phyloP scores from a whole-genome alignment of 1,140 invertebrate genomes.

The Drosophila asahinai region DNA sequence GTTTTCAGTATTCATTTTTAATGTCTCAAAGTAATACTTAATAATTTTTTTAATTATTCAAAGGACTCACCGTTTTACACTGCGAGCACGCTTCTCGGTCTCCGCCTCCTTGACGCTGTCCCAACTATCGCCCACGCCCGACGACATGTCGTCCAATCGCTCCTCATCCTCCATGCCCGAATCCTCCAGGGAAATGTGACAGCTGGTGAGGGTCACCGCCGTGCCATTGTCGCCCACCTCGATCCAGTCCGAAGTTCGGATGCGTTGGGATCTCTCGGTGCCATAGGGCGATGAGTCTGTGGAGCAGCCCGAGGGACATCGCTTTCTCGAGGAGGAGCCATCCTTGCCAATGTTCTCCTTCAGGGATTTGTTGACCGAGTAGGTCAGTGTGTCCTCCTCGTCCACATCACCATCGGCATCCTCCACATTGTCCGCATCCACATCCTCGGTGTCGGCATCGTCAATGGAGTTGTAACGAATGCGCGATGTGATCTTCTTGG shows the following conservation, averaged over 20 bases:
- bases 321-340: conserved; percentile 62
- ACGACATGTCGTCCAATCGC: conserved; percentile 83
- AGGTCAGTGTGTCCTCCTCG: conserved; percentile 70
- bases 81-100: conserved; percentile 76
- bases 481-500: conserved; percentile 56
- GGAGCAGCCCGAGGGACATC: conserved; percentile 82
- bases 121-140: conserved; percentile 85
- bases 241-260: conserved; percentile 84
- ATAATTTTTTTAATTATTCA: background rate
- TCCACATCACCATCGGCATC: conserved; percentile 75
- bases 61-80: conserved; percentile 76
- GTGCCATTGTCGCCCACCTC: conserved; percentile 85
- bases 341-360: conserved; percentile 56
- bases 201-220: conserved; percentile 79
- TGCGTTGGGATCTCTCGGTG: conserved; percentile 82
- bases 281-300: conserved; percentile 84
- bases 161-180: conserved; percentile 85
- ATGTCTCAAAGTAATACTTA: background rate
- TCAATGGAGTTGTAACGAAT: conserved; percentile 76
- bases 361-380: conserved; percentile 62
- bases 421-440: conserved; percentile 81
- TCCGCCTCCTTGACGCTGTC: conserved; percentile 85
- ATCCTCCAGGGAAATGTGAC: conserved; percentile 84
- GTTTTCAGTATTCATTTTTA: background rate
- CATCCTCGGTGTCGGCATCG: conserved; percentile 73